phyloP scores from a whole-genome alignment of 1,140 invertebrate genomes.

The Rhyzopertha dominica region DNA sequence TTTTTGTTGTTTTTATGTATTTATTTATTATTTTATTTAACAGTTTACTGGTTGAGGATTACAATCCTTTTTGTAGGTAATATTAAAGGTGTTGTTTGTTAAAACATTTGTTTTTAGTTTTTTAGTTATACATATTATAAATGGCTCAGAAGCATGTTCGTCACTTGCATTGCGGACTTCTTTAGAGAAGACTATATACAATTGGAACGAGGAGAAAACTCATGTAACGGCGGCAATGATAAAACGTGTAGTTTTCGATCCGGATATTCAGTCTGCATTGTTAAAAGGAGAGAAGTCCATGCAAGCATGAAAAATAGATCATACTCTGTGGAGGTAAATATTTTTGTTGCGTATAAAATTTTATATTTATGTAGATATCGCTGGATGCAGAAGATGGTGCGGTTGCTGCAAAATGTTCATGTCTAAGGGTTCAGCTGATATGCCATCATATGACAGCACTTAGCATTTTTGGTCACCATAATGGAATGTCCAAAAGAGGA shows the following conservation, averaged over 20 bases:
- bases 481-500: slow-evolving; percentile 11
- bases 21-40: too few species aligned
- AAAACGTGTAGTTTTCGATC: slow-evolving; percentile 2
- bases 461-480: slow-evolving; percentile 10
- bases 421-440: slow-evolving; percentile 6
- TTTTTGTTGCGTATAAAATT: neutral
- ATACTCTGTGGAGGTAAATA: slow-evolving; percentile 11
- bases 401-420: slow-evolving; percentile 2
- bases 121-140: too few species aligned
- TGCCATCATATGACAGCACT: slow-evolving; percentile 17
- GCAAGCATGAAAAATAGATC: slow-evolving; percentile 15
- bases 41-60: too few species aligned
- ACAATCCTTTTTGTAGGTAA: too few species aligned
- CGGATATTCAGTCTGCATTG: neutral
- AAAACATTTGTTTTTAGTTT: too few species aligned
- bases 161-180: slow-evolving; percentile 4
- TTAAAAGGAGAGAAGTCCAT: slow-evolving; percentile 13
- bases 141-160: too few species aligned
- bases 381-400: slow-evolving; percentile 5
- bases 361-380: slow-evolving; percentile 8
- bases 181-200: slow-evolving; percentile 12
- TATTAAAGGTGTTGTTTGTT: too few species aligned
- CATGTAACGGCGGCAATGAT: slow-evolving; percentile 15
- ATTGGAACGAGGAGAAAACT: slow-evolving; percentile 14
- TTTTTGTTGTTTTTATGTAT: too few species aligned